These are phyloP conservation scores for Orestias chungarensis DNA, from an alignment of 2,797 vertebrate species.

Conservation along the genomic window DNA sequence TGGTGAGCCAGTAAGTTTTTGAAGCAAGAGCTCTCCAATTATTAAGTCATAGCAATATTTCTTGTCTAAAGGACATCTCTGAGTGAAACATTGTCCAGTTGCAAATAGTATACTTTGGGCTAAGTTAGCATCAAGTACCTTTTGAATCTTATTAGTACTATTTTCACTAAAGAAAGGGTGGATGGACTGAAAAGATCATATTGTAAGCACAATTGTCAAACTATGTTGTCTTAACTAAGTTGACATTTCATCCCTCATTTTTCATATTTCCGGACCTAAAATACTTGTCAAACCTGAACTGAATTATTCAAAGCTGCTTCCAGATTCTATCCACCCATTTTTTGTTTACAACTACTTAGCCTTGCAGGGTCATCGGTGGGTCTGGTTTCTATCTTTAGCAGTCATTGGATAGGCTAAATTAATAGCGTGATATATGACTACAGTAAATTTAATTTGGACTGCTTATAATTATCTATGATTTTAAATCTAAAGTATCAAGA, in stretches of 20 bases:
- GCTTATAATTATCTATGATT: too few species aligned
- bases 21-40: background rate
- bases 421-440: too few species aligned
- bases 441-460: too few species aligned
- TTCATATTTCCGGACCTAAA: too few species aligned
- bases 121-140: background rate
- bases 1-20: too few species aligned
- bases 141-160: background rate
- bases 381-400: too few species aligned
- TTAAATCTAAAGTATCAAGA: too few species aligned
- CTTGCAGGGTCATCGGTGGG: too few species aligned
- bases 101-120: too few species aligned
- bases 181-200: background rate
- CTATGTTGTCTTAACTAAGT: background rate
- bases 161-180: background rate
- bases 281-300: background rate
- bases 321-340: background rate
- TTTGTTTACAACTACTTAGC: background rate
- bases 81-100: background rate
- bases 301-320: background rate
- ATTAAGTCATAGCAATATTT: background rate
- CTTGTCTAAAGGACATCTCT: background rate
- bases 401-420: too few species aligned
- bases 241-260: too few species aligned
- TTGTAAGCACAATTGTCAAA: background rate